These are phyloP conservation scores for Alaudala cheleensis DNA, from an alignment of 2,113 vertebrate genomes.

Conservation along the genomic window DNA sequence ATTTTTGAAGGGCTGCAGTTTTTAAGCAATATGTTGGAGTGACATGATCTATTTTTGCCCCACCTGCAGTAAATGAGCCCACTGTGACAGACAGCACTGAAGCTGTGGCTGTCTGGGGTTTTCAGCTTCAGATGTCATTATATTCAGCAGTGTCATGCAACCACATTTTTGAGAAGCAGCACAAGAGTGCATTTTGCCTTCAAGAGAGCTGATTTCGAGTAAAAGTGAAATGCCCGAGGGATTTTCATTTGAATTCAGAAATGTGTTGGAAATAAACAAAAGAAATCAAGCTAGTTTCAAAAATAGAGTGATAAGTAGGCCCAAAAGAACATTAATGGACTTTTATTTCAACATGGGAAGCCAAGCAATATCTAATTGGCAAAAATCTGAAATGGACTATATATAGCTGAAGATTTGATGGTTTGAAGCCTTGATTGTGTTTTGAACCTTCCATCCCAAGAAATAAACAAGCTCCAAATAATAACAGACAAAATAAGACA, in stretches of 20 bases:
- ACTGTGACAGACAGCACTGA: background rate
- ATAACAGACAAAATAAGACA: background rate
- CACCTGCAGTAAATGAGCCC: background rate
- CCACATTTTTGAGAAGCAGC: background rate
- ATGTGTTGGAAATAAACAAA: background rate
- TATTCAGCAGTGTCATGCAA: background rate
- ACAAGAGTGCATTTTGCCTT: background rate
- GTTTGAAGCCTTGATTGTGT: background rate
- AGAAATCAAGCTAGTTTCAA: background rate
- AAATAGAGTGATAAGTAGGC: background rate
- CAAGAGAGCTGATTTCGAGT: background rate
- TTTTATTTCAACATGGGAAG: background rate
- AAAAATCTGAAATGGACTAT: background rate
- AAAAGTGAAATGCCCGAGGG: slow-evolving; percentile 2
- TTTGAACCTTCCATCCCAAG: background rate
- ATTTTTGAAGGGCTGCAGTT: background rate
- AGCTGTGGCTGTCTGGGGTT: background rate
- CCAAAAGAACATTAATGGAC: background rate
- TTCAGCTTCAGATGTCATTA: slow-evolving; percentile 19
- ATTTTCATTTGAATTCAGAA: background rate
- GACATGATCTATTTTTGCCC: background rate
- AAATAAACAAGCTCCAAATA: background rate
- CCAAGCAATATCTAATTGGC: background rate
- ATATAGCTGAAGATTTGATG: background rate
- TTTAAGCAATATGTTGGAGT: background rate